Evolutionary conservation across 2,888 invertebrate genomes (phyloP), one percentile per base, ranked within the genome.

Genomic region (Tetragonisca angustula): DNA sequence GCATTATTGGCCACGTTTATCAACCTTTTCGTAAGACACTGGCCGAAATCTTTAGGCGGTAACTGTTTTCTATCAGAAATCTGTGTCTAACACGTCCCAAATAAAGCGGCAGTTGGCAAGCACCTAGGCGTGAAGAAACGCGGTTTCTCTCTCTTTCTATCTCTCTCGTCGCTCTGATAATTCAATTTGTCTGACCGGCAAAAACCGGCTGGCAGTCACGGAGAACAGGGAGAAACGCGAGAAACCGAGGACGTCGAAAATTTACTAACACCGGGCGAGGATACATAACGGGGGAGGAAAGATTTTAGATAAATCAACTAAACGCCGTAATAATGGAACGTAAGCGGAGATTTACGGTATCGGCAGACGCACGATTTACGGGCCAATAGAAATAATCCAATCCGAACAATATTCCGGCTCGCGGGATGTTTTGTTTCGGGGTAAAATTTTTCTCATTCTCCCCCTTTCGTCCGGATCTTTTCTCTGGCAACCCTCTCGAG

Each of bases 1-100:
- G 88, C 88, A 87, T 91, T 91, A 92, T 92, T 89, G 83, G 88
- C 89, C 76, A 75, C 89, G 84, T 91, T 91, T 88, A 91, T 89
- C 87, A 91, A 90, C 81, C 85, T 77, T 76, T 69, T 79, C 67
- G 61, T 69, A 56, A 75, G 81, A 86, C 74, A 85, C 84, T 79
- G 76, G 50, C 72, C 43, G 78, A 87, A 88, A 90, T 88, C 88
- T 88, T 88, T 79, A 72, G 64, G 71, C 71, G 68, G 68, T 74
- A 81, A 76, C 85, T 76, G 75, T 78, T 72, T 72, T 56, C 75
- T 19, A 68, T 54, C 27, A 52, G 65, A 75, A 36, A 62, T 61
- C 32, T 11, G n/a, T n/a, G 43, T n/a, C 49, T 24, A n/a, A 76
- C 17, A 56, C n/a, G 43, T 24, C 32, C 54, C 54, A 68, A 77